Conservation (phyloP, 2,888 invertebrate genomes). For the Sicus ferrugineus region DNA sequence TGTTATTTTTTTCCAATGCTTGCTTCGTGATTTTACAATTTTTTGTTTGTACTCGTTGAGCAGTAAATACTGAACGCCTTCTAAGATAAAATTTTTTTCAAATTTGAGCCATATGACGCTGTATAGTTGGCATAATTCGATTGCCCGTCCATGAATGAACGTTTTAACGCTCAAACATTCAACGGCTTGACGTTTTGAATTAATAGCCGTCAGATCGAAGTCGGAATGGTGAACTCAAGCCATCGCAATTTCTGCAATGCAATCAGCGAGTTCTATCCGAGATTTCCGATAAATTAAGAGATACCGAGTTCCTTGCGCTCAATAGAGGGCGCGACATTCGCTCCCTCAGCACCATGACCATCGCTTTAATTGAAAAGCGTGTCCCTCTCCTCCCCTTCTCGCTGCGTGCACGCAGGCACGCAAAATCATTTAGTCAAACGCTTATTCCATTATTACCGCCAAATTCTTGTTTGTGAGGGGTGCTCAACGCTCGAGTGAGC, state of each 20-base stretch:
- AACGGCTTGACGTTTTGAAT: neutral
- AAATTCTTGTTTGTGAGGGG: slow-evolving; percentile 15
- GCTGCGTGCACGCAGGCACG: slow-evolving; percentile 28
- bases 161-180: slow-evolving; percentile 11
- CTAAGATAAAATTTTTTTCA: too few relatives aligned
- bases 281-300: slow-evolving; percentile 20
- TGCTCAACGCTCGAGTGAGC: slow-evolving; percentile 13
- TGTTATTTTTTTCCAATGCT: too few relatives aligned
- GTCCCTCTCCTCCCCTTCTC: neutral
- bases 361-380: slow-evolving; percentile 25
- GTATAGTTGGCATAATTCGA: too few relatives aligned
- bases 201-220: neutral
- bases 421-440: slow-evolving; percentile 60
- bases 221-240: neutral
- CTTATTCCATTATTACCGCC: slow-evolving; percentile 59
- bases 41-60: too few relatives aligned
- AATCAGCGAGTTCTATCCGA: neutral
- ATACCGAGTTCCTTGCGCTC: neutral
- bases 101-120: too few relatives aligned
- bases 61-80: too few relatives aligned
- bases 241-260: slow-evolving; percentile 4
- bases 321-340: neutral
- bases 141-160: neutral
- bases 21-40: too few relatives aligned
- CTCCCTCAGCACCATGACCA: slow-evolving; percentile 25